Evolutionary conservation across 1,140 invertebrate species (phyloP), one percentile per base, ranked within the genome.

Genomic region (Nymphalis io): DNA sequence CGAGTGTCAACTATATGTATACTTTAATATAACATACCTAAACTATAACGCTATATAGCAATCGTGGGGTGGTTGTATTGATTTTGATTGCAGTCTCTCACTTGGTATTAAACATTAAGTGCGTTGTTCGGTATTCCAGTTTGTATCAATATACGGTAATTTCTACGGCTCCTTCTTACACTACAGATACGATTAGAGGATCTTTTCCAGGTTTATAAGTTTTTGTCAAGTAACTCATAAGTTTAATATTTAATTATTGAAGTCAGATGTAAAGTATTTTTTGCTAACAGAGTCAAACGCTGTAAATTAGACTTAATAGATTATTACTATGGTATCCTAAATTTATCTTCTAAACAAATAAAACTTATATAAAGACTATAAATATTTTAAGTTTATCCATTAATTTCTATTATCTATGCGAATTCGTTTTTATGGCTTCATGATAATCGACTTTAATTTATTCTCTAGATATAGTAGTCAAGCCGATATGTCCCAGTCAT

Each of bases 1-100:
- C 72, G 68, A 70, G 62, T 20, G 46, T 16, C 16, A 46, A 51
- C 12, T 64, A 70, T 70, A 70, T 42, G 53, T 63, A 63, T 63
- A 63, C 60, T 63, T 55, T 64, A 64, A 39, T 55, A 57, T 64
- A 55, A 55, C 51, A 55, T 23, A 21, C 51, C 51, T 55, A 18
- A 27, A 55, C 48, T 55, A 55, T 27, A 64, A 64, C 62, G 18
- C n/a, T 64, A 55, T 64, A 23, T 55, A 64, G 21, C 11, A 51
- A 53, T 46, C 44, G 44, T 55, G 51, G 62, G 62, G 62, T 63
- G 61, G 48, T 40, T 64, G 62, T 64, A 64, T 64, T 64, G 62
- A 64, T 64, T 64, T 42, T 64, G 62, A 55, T 64, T 64, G 62
- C 62, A 64, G 62, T 64, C 62, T 57, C 46, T 33, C 60, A 21